Base-by-base conservation (phyloP, 1,140 invertebrate genomes). In the Zophobas atratus region DNA sequence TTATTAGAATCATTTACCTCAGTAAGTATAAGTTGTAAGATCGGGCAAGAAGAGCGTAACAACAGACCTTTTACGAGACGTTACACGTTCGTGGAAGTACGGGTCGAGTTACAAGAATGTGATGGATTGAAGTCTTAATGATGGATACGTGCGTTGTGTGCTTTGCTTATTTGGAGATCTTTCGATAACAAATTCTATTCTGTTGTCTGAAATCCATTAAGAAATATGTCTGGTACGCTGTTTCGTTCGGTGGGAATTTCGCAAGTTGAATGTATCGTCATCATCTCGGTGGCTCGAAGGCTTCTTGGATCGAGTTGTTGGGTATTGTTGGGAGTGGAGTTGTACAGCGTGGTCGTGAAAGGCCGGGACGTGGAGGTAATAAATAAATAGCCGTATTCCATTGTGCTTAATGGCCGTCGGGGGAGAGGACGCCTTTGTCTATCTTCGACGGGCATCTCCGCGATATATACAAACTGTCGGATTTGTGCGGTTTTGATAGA, bases 401-500 rank as follows among this genome's bases (percentile, higher is more conserved):
- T 81, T 81, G 77, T 72, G 77, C 77, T 35, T 70, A 70, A 79
- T 79, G 78, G 78, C 46, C 78, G 72, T 60, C 43, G 76, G 38
- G 60, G 75, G 76, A 70, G 70, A 51, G 67, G 53, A 71, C 67
- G 67, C 80, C 77, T 79, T 81, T 81, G 80, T 81, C 80, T 81
- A 81, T 81, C 77, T 77, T 41, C 77, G 77, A 60, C 73, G 73
- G 71, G 77, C 73, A 81, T 78, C 80, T 79, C 72, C 43, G 71
- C 70, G 77, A 81, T 71, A 77, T 78, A 80, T 79, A 81, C 80
- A 81, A 79, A 79, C 77, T 81, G 80, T 81, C 80, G 80, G 80
- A 81, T 81, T 77, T 79, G 80, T 81, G 77, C 73, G 75, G 77
- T 79, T 81, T 81, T 79, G 80, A 81, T 81, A 77, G 77, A 81